These are phyloP conservation scores for Mesorhabditis belari DNA, from an alignment of 2,888 invertebrate species.

Conservation along the genomic window DNA sequence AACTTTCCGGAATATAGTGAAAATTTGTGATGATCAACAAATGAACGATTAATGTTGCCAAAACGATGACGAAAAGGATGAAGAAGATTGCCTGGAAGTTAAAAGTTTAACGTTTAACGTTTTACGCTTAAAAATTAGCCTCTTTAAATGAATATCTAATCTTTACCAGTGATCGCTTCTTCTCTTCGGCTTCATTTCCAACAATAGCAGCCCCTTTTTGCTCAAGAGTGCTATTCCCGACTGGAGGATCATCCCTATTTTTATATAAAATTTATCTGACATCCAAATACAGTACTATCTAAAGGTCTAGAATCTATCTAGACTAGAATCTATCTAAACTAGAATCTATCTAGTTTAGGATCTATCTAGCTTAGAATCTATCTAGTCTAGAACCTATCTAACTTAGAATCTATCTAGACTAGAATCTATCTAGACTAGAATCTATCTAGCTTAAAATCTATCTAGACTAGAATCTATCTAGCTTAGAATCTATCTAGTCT, in stretches of 20 bases:
- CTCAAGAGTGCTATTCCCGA: constrained; percentile 15
- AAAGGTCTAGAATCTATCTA: no score
- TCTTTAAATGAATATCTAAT: background rate
- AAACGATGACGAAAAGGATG: constrained; percentile 84
- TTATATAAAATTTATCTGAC: background rate
- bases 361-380: no score
- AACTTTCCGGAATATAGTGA: constrained; percentile 92
- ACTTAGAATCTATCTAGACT: no score
- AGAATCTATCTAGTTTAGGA: no score
- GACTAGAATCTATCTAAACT: no score
- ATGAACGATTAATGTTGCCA: constrained; percentile 88
- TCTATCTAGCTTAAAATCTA: no score
- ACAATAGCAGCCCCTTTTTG: constrained; percentile 32
- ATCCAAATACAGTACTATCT: no score
- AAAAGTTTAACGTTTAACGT: constrained; percentile 10
- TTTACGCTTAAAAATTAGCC: constrained; percentile 16
- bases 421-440: no score
- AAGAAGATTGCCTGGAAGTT: constrained; percentile 90
- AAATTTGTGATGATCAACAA: constrained; percentile 88
- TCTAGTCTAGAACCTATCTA: no score
- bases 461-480: no score
- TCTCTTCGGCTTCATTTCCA: constrained; percentile 31
- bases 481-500: no score
- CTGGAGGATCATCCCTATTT: background rate
- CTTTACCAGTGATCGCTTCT: constrained; percentile 25